Base-by-base conservation (phyloP, 2,797 vertebrate genomes). In the Amphiprion clarkii region DNA sequence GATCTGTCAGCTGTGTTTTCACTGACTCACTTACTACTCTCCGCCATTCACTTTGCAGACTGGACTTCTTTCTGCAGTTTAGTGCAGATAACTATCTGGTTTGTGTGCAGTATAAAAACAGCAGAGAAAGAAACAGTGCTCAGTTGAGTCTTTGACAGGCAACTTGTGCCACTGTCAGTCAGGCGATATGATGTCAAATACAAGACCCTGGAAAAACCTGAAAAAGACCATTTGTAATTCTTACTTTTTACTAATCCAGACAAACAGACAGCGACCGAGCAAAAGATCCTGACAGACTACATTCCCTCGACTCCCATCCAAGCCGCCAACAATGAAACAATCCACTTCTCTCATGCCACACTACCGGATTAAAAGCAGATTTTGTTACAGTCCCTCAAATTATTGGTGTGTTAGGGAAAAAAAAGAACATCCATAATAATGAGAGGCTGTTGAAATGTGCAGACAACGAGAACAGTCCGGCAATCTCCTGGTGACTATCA, bases 371-470 rank as follows among this genome's bases (percentile, higher is more conserved):
- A 81, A 68, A 75, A 27, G 19, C 21, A 23, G 86, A 81, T 92
- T 75, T 70, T 63, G 83, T 94, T 93, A 81, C 91, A 0, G 25
- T 67, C 63, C 69, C 83, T 86, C 74, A 81, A 84, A 78, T 65
- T 7, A 81, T 56, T 69, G 66, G 62, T 51, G 70, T 55, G 61
- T 86, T 71, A 76, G 73, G 91, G 12, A 39, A 36, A 39, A 39
- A 39, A 89, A 85, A 62, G 87, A 90, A 89, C 67, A 82, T 57
- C 78, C 56, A 36, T 29, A 62, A 65, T 90, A 92, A 95, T 94
- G 78, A 93, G 77, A 81, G 89, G 88, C 84, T 89, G 94, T 68
- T 93, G 94, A 94, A 93, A 93, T 3, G 53, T 74, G 63, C 48
- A 52, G 77, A 88, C 72, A 72, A 54, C 23, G 59, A 67, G 61